Percentiles rank a stretch among this genome's conserved stretches.
phyloP scores from a whole-genome alignment of 2,113 vertebrate genomes.

The Chamaea fasciata region DNA sequence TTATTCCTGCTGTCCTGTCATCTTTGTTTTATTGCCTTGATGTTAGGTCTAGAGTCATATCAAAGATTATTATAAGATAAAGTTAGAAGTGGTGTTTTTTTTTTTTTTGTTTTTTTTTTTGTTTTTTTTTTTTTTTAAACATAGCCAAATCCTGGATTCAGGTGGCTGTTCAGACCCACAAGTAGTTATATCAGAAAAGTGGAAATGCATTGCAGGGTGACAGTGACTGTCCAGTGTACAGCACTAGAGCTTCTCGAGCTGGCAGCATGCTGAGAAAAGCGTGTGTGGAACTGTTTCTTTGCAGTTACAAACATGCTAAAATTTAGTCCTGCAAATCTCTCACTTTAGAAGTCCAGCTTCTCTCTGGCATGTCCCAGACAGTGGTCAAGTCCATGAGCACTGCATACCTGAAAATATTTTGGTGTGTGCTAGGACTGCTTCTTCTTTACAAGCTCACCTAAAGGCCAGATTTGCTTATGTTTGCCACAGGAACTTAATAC shows the following conservation, averaged over 20 bases:
- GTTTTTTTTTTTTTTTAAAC: not conserved
- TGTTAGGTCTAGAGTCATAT: not conserved
- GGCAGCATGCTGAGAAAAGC: not conserved
- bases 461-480: not conserved
- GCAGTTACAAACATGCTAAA: not conserved
- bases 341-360: not conserved
- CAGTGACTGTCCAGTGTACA: not conserved
- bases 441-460: not conserved
- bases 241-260: not conserved
- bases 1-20: not conserved
- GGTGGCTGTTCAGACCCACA: not conserved
- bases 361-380: not conserved
- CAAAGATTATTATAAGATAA: not conserved
- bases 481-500: not conserved
- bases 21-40: not conserved
- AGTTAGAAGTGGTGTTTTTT: not conserved
- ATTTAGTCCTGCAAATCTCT: not conserved
- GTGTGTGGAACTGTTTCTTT: not conserved
- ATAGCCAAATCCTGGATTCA: not conserved
- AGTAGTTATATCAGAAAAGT: not conserved
- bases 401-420: not conserved
- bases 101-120: not conserved
- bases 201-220: not conserved
- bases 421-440: not conserved
- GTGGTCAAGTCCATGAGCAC: not conserved